These are phyloP conservation scores for Conistra vaccinii DNA, from an alignment of 2,888 invertebrate genomes.

Conservation along the genomic window DNA sequence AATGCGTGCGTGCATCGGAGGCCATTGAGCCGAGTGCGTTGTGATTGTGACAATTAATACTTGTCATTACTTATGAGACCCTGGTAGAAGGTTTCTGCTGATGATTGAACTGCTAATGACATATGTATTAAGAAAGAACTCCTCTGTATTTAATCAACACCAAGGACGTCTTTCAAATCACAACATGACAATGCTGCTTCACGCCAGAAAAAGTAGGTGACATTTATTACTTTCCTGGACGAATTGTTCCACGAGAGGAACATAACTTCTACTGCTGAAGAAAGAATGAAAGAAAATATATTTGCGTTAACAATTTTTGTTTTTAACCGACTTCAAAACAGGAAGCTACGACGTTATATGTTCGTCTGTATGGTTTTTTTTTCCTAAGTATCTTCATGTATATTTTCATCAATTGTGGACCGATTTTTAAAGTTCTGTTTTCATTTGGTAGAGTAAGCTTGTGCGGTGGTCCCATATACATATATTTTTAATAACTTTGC, in stretches of 20 bases:
- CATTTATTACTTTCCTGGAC: not conserved
- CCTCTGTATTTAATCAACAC: not conserved
- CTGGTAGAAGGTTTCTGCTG: slow-evolving; percentile 33
- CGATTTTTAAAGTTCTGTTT: no score
- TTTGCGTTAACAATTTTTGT: not conserved
- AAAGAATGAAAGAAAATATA: not conserved
- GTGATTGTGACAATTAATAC: slow-evolving; percentile 61
- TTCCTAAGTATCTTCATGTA: no score
- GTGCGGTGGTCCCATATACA: no score
- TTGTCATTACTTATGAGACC: slow-evolving; percentile 56
- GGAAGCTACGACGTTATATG: no score
- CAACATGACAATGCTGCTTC: not conserved
- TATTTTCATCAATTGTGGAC: no score
- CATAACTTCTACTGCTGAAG: not conserved
- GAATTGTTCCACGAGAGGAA: not conserved
- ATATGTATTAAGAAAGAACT: not conserved
- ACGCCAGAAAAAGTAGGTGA: not conserved
- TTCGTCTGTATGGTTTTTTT: no score
- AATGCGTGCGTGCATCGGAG: slow-evolving; percentile 58
- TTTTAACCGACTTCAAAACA: no score
- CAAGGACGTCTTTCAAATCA: not conserved
- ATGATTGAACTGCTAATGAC: slow-evolving; percentile 25
- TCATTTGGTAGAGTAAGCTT: no score
- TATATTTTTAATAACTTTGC: no score
- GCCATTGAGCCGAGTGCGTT: slow-evolving; percentile 52